Conservation (phyloP, 2,797 vertebrate species). For the Antennarius maculatus region DNA sequence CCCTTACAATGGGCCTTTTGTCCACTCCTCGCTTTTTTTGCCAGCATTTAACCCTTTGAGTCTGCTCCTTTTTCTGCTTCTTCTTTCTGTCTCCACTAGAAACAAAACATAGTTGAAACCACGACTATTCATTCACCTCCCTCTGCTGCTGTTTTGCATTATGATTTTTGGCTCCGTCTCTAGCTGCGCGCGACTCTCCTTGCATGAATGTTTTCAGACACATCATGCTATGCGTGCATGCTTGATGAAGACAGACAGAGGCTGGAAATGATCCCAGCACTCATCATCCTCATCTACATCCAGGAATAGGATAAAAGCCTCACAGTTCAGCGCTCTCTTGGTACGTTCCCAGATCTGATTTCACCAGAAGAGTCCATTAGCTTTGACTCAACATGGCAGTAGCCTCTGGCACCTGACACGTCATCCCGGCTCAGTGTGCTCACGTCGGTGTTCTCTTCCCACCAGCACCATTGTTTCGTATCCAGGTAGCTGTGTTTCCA, state of each 20-base stretch:
- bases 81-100: slow-evolving; percentile 68
- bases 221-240: slow-evolving; percentile 26
- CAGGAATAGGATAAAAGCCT: slow-evolving; percentile 36
- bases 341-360: slow-evolving; percentile 51
- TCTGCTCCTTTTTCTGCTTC: slow-evolving; percentile 80
- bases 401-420: slow-evolving; percentile 56
- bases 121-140: slow-evolving; percentile 70
- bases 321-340: slow-evolving; percentile 36
- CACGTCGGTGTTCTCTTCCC: slow-evolving; percentile 47
- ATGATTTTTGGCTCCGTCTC: slow-evolving; percentile 70
- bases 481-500: slow-evolving; percentile 51
- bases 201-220: slow-evolving; percentile 38
- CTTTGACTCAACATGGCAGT: slow-evolving; percentile 36
- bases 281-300: slow-evolving; percentile 10
- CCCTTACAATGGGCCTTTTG: slow-evolving; percentile 83
- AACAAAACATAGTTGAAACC: slow-evolving; percentile 76
- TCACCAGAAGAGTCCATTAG: slow-evolving; percentile 28
- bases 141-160: slow-evolving; percentile 70
- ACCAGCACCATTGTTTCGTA: slow-evolving; percentile 50
- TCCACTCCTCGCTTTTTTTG: slow-evolving; percentile 76
- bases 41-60: slow-evolving; percentile 83
- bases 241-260: slow-evolving; percentile 16
- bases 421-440: slow-evolving; percentile 38
- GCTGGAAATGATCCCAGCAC: slow-evolving; percentile 30
- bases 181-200: slow-evolving; percentile 35